Evolutionary conservation across 1,140 invertebrate species (phyloP).

Genomic region (Magallana angulata): DNA sequence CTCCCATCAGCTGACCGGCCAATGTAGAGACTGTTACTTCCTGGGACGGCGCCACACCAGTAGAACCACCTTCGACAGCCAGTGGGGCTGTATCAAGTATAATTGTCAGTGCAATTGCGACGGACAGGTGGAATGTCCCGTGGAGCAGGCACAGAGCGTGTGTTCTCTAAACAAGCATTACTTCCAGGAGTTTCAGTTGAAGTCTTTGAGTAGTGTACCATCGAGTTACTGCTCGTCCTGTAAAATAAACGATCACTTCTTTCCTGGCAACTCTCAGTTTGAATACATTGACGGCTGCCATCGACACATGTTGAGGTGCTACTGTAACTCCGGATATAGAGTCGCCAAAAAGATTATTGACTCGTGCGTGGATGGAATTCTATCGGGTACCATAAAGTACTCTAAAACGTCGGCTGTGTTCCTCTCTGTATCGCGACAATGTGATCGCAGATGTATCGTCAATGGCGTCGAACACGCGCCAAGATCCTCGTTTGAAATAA

Average conservation of each 20-base stretch:
- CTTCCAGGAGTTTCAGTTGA: slow-evolving; percentile 53
- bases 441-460: slow-evolving; percentile 38
- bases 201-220: slow-evolving; percentile 42
- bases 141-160: slow-evolving; percentile 6
- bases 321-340: slow-evolving; percentile 52
- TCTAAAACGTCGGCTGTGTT: slow-evolving; percentile 27
- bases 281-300: slow-evolving; percentile 48
- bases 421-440: slow-evolving; percentile 32
- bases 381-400: background rate
- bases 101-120: slow-evolving; percentile 61
- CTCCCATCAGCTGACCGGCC: background rate
- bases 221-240: slow-evolving; percentile 43
- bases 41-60: slow-evolving; percentile 46
- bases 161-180: slow-evolving; percentile 38
- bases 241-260: slow-evolving; percentile 46
- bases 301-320: slow-evolving; percentile 51
- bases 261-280: slow-evolving; percentile 56
- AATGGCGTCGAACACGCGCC: slow-evolving; percentile 39
- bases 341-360: slow-evolving; percentile 45
- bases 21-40: slow-evolving; percentile 55
- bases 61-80: slow-evolving; percentile 47
- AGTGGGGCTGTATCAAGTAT: slow-evolving; percentile 60
- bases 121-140: slow-evolving; percentile 52
- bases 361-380: slow-evolving; percentile 30
- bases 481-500: slow-evolving; percentile 40